These are phyloP conservation scores for Tympanoctomys barrerae DNA, from an alignment of 2,797 vertebrate genomes.

Conservation along the genomic window DNA sequence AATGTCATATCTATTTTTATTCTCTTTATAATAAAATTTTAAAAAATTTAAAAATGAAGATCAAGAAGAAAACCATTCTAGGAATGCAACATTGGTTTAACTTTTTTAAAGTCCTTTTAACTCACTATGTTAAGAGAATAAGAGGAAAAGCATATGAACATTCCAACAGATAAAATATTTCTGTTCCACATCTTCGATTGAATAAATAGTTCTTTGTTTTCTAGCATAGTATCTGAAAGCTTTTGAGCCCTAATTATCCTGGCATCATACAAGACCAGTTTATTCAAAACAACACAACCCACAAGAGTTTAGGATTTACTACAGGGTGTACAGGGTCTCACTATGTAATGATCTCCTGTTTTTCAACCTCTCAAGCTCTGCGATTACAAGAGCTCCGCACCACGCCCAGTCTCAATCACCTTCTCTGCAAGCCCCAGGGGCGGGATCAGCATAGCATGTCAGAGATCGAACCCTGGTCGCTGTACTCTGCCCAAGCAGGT, in stretches of 20 bases:
- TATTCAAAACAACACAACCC: accelerated
- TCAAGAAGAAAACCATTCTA: neutral
- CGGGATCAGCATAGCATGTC: no score
- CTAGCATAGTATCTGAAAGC: neutral
- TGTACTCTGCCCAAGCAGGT: no score
- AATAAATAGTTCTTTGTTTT: neutral
- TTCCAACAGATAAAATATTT: neutral
- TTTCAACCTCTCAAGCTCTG: no score
- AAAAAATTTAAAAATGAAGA: neutral
- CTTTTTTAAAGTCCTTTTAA: neutral
- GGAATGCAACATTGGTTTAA: neutral
- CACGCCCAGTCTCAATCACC: no score
- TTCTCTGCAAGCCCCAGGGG: no score
- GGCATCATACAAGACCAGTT: neutral
- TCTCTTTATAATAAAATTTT: no score
- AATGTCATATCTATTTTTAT: no score
- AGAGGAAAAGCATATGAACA: neutral
- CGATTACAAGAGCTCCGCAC: no score
- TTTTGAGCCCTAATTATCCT: neutral
- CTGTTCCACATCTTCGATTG: neutral
- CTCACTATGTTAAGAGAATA: neutral
- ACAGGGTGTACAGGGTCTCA: no score
- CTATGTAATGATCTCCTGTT: no score
- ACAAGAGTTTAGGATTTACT: neutral
- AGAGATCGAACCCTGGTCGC: no score